Conservation (phyloP, 2,797 vertebrate species). For the Gymnothorax javanicus region DNA sequence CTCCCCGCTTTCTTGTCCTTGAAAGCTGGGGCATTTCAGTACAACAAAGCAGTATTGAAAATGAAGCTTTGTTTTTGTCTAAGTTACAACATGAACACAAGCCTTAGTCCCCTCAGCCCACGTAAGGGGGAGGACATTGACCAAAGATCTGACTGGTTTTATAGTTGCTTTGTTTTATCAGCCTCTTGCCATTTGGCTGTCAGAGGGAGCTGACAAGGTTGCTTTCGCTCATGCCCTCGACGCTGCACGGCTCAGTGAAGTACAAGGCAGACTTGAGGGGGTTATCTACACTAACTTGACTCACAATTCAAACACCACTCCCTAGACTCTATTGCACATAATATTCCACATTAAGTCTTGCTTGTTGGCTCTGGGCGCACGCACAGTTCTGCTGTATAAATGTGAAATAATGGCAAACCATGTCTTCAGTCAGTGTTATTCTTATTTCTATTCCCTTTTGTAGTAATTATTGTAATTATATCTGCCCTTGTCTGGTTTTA, state of each 20-base stretch:
- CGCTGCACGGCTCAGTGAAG: neutral
- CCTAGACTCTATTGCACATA: neutral
- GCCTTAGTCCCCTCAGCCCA: neutral
- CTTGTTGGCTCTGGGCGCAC: neutral
- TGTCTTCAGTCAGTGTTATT: neutral
- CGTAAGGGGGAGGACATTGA: neutral
- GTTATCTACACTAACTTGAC: neutral
- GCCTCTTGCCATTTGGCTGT: neutral
- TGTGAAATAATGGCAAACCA: neutral
- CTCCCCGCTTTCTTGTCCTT: neutral
- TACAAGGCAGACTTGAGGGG: neutral
- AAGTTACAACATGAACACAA: neutral
- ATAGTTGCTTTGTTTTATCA: neutral
- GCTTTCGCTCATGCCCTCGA: neutral
- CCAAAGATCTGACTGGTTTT: neutral
- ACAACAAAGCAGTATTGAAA: neutral
- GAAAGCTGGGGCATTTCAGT: slow-evolving; percentile 10
- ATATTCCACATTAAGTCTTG: neutral
- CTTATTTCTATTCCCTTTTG: neutral
- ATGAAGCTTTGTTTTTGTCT: neutral
- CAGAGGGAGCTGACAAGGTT: neutral
- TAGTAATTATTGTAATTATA: neutral
- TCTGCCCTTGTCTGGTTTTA: neutral
- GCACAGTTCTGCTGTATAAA: neutral
- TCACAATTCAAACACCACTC: slow-evolving; percentile 5